Base-by-base conservation (phyloP, 1,140 invertebrate genomes). In the Drosophila pseudoananassae region DNA sequence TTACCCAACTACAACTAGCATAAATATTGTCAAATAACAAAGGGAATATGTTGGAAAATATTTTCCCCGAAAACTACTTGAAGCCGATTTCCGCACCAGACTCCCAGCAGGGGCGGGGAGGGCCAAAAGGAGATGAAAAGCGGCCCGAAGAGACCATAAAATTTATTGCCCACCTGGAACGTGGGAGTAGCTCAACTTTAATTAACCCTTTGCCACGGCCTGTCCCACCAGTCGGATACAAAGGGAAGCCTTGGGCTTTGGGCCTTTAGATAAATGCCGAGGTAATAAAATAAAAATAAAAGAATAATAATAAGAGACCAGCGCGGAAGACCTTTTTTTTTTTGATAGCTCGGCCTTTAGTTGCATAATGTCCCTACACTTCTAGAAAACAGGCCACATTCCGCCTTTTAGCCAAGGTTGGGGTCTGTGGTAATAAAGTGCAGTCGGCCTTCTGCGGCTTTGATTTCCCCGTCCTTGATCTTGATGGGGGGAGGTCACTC, bases 111-210 rank as follows among this genome's bases (percentile, higher is more conserved):
- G 20, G 2, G 29, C 6, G 4, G 20, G 2, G 29, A 46, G 15
- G 27, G 33, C 15, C 25, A 25, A 15, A 14, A n/a, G 15, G 23
- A 38, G 51, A 55, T 20, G 36, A 47, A 53, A 36, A 43, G 43
- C 36, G 6, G 9, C 25, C 15, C 8, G 59, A 51, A 47, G 71
- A 57, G 38, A 47, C 71, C 71, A 65, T 74, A 74, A 53, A 74
- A 74, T 74, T 74, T 74, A 74, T 74, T 74, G 71, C 70, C 36
- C 46, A 74, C 71, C 71, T 74, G 64, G 59, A 29, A 47, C 47
- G 70, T 56, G 58, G 71, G 71, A 59, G 70, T 36, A 25, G 47
- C 70, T 74, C 70, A 56, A 74, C 58, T 74, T 74, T 74, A 74
- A 74, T 74, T 74, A 74, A 74, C 71, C 71, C 71, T 74, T 74